phyloP scores from a whole-genome alignment of 2,888 invertebrate species.

The Habroteleia sp. region DNA sequence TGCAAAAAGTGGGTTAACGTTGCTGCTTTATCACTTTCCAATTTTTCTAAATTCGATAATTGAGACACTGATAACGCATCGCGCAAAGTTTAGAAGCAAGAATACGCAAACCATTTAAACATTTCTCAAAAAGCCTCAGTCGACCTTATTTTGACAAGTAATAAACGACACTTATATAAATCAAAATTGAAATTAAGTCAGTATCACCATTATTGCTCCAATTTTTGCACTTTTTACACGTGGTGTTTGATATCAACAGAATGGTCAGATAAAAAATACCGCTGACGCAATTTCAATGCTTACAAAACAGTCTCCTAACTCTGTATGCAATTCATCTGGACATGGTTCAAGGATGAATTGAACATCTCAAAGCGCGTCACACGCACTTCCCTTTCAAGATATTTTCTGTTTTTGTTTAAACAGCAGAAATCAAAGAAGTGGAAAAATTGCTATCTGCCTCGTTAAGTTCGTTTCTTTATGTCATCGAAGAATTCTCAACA shows the following conservation, averaged over 20 bases:
- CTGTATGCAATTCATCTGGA: conserved; percentile 33
- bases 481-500: no score
- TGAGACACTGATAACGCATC: conserved; percentile 3
- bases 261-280: conserved; percentile 50
- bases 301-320: conserved; percentile 50
- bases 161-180: no score
- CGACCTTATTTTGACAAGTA: no score
- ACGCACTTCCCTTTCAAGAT: conserved; percentile 51
- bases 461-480: conserved; percentile 19
- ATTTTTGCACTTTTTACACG: conserved; percentile 55
- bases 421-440: conserved; percentile 20
- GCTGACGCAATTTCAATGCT: conserved; percentile 54
- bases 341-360: conserved; percentile 58
- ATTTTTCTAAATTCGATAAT: neutral
- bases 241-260: conserved; percentile 34
- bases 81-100: neutral
- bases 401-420: conserved; percentile 46
- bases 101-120: neutral
- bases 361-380: conserved; percentile 39
- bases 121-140: neutral
- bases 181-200: conserved; percentile 10
- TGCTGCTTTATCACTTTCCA: conserved; percentile 28
- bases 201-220: conserved; percentile 12
- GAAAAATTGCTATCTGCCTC: conserved; percentile 33
- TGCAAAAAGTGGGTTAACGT: conserved; percentile 27